phyloP scores from a whole-genome alignment of 2,888 invertebrate genomes.

The Dryobotodes eremita region DNA sequence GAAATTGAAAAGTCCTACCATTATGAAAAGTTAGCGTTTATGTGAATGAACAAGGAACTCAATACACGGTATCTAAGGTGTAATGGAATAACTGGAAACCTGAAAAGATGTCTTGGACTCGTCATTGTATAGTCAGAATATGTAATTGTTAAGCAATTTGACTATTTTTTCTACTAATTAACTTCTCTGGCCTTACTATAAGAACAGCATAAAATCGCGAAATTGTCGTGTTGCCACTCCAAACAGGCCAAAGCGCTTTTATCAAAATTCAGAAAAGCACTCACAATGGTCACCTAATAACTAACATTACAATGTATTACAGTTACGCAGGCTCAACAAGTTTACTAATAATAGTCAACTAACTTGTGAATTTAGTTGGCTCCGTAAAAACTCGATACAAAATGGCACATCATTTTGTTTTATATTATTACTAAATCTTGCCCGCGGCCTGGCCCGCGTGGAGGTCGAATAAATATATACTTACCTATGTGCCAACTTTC shows the following conservation, averaged over 20 bases:
- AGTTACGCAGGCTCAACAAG: neutral
- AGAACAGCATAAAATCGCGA: neutral
- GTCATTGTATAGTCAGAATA: neutral
- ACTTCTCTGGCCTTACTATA: neutral
- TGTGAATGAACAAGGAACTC: neutral
- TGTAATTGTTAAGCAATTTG: neutral
- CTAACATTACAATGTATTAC: neutral
- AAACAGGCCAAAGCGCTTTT: neutral
- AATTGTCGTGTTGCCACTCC: neutral
- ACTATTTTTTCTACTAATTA: neutral
- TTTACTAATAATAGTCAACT: neutral
- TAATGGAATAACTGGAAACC: neutral
- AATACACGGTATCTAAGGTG: neutral
- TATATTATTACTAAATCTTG: neutral
- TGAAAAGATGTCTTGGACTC: neutral
- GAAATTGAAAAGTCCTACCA: conserved; percentile 27
- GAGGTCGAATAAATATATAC: too few relatives aligned
- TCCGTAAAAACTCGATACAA: neutral
- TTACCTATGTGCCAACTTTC: too few relatives aligned
- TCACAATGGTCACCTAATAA: neutral
- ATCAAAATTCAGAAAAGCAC: neutral
- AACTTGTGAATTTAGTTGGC: neutral
- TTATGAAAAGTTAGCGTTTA: conserved; percentile 3
- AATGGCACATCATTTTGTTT: neutral
- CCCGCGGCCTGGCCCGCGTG: too few relatives aligned